These are phyloP conservation scores for Calypte anna DNA, from an alignment of 2,113 vertebrate species.

Conservation along the genomic window DNA sequence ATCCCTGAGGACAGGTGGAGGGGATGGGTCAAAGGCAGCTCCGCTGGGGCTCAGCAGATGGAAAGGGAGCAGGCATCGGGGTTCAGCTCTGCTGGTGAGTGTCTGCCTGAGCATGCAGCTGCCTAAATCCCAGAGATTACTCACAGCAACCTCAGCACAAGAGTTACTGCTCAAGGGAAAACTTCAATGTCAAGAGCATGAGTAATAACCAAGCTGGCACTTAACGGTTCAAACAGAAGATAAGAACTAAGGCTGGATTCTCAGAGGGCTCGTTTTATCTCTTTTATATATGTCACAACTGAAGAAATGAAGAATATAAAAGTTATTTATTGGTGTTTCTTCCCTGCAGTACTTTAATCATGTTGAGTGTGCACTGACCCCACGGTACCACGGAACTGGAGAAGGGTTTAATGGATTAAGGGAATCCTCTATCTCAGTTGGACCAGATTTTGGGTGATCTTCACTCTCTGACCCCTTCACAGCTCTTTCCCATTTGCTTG, in stretches of 20 bases:
- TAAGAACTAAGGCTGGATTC: constrained; percentile 67
- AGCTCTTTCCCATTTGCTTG: not conserved
- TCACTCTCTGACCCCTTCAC: constrained; percentile 41
- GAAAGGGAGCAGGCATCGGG: not conserved
- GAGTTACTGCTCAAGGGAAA: constrained; percentile 65
- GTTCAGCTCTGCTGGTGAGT: constrained; percentile 24
- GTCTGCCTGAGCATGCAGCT: constrained; percentile 54
- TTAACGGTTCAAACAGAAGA: constrained; percentile 72
- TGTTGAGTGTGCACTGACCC: constrained; percentile 44
- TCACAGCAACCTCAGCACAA: constrained; percentile 49
- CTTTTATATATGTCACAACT: constrained; percentile 72
- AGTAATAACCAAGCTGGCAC: constrained; percentile 74
- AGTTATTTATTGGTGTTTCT: constrained; percentile 57
- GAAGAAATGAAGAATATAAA: constrained; percentile 75
- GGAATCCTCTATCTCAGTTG: constrained; percentile 40
- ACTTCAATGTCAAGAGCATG: constrained; percentile 72
- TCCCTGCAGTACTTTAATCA: constrained; percentile 70
- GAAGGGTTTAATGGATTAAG: constrained; percentile 61
- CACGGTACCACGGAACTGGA: constrained; percentile 40
- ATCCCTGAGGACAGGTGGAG: not conserved
- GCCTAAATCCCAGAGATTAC: constrained; percentile 61
- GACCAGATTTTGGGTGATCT: constrained; percentile 55
- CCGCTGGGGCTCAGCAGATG: not conserved
- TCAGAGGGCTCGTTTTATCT: constrained; percentile 69
- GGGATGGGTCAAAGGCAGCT: not conserved